These are phyloP conservation scores for Brachionus sp. DNA, from an alignment of 1,140 invertebrate genomes.

Conservation along the genomic window DNA sequence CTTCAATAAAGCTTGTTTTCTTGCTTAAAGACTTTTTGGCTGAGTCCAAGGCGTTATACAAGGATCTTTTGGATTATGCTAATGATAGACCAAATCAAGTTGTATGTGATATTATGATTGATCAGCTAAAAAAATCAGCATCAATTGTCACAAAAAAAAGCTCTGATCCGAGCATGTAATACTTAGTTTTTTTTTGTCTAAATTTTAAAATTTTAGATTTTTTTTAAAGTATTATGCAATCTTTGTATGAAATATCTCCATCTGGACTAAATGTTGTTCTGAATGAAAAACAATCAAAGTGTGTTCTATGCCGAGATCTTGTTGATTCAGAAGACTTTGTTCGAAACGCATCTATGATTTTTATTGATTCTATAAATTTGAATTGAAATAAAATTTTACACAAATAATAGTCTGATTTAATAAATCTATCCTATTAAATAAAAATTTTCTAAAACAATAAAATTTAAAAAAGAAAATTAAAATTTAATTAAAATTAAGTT, in stretches of 20 bases:
- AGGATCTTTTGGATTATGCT: not conserved
- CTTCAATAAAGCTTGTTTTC: constrained; percentile 28
- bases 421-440: no score
- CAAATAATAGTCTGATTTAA: no score
- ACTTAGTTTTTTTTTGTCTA: not conserved
- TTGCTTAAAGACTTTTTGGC: not conserved
- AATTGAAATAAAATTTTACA: not conserved
- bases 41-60: not conserved
- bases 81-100: constrained; percentile 17
- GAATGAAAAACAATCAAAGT: constrained; percentile 24
- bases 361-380: constrained; percentile 39
- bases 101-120: not conserved
- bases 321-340: constrained; percentile 20
- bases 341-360: not conserved
- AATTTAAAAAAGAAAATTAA: no score
- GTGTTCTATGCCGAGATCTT: not conserved
- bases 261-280: not conserved
- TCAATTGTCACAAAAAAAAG: not conserved
- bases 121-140: constrained; percentile 23
- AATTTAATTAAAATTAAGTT: no score
- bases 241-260: constrained; percentile 19
- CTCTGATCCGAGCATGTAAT: not conserved
- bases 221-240: not conserved
- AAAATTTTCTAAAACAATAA: no score
- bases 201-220: not conserved